phyloP scores from a whole-genome alignment of 2,797 vertebrate species.

The Chromobotia macracanthus region DNA sequence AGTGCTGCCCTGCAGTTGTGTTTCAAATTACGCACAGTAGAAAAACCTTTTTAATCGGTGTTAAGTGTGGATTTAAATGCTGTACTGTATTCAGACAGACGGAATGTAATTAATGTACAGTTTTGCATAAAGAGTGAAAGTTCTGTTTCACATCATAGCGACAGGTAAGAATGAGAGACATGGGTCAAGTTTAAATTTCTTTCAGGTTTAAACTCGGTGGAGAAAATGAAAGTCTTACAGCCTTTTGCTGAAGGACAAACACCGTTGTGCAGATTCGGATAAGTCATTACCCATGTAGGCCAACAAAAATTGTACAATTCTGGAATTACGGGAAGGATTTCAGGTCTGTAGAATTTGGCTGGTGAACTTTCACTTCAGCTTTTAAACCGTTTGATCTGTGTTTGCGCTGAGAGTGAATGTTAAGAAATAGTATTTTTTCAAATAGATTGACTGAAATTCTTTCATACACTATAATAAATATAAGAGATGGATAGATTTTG shows the following conservation, averaged over 20 bases:
- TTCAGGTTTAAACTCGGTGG: slow-evolving; percentile 11
- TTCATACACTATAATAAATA: slow-evolving; percentile 24
- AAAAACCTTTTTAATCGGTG: slow-evolving; percentile 5
- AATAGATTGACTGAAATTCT: background rate
- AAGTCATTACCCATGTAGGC: slow-evolving; percentile 37
- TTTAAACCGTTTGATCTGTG: background rate
- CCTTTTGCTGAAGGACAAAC: slow-evolving; percentile 55
- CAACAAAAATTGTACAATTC: background rate
- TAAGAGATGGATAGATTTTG: background rate
- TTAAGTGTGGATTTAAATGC: background rate
- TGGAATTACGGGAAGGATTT: slow-evolving; percentile 2
- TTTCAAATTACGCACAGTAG: background rate
- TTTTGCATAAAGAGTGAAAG: background rate
- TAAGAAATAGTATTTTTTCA: background rate
- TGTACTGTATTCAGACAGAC: background rate
- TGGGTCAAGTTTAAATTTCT: slow-evolving; percentile 35
- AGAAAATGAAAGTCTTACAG: background rate
- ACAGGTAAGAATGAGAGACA: slow-evolving; percentile 3
- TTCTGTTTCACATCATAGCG: background rate
- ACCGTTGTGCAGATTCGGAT: slow-evolving; percentile 38
- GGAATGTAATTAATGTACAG: slow-evolving; percentile 31
- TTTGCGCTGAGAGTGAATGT: slow-evolving; percentile 6
- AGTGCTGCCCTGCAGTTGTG: background rate
- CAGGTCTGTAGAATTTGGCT: background rate
- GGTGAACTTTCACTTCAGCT: slow-evolving; percentile 16